phyloP scores from a whole-genome alignment of 2,113 vertebrate genomes.

The Phrynosoma blainvillii region DNA sequence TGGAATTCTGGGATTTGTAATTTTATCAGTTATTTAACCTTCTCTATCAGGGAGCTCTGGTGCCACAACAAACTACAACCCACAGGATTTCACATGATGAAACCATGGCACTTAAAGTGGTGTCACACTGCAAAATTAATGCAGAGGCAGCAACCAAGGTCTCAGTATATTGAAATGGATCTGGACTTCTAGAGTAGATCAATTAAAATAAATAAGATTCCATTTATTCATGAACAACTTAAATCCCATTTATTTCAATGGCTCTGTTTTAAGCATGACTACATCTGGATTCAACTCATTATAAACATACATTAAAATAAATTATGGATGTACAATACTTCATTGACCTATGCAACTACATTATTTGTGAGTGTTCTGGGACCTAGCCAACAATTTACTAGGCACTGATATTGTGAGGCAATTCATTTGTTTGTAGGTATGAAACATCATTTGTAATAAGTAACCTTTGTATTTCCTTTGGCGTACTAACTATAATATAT shows the following conservation, averaged over 20 bases:
- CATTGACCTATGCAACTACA: not conserved
- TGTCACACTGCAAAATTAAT: no score
- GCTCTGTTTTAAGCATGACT: no score
- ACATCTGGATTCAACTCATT: no score
- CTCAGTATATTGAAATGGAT: not conserved
- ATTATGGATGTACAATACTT: not conserved
- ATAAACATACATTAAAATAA: no score
- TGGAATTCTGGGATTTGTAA: no score
- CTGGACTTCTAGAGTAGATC: not conserved
- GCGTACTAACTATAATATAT: conserved; percentile 16
- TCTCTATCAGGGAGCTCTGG: no score
- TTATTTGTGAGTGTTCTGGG: not conserved
- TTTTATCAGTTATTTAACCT: no score
- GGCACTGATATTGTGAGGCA: conserved; percentile 34
- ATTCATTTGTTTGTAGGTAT: conserved; percentile 23
- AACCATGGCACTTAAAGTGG: no score
- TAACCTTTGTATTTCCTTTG: conserved; percentile 30
- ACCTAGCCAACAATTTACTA: conserved; percentile 18
- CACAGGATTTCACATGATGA: no score
- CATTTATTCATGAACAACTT: not conserved
- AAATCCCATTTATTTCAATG: no score
- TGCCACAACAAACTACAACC: no score
- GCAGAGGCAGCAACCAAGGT: no score
- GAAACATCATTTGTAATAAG: conserved; percentile 9
- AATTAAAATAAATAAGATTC: not conserved